A percentile compares a stretch with the other conserved stretches of the same genome.
Conservation (phyloP, 2,113 vertebrate genomes). For the Capricornis sumatraensis region DNA sequence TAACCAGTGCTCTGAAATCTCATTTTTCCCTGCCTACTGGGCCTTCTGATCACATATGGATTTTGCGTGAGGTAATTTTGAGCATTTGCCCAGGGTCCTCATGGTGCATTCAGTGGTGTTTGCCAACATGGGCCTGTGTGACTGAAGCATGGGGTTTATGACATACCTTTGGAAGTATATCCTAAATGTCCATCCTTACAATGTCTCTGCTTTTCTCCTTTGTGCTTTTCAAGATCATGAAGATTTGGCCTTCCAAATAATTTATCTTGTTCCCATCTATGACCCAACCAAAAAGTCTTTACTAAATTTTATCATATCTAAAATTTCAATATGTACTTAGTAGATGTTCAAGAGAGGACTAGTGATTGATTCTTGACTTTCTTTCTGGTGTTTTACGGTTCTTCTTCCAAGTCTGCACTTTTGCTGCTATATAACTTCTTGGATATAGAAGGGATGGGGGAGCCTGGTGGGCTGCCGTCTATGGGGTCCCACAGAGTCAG, state of each 20-base stretch:
- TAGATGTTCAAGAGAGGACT: not conserved
- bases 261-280: not conserved
- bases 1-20: not conserved
- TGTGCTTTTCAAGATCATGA: not conserved
- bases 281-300: not conserved
- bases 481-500: no score
- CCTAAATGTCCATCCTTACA: not conserved
- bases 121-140: not conserved
- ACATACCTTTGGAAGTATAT: not conserved
- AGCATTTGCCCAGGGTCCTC: not conserved
- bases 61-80: not conserved
- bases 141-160: not conserved
- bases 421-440: not conserved
- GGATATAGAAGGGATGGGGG: no score
- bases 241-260: not conserved
- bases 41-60: not conserved
- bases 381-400: not conserved
- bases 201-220: not conserved
- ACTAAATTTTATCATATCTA: not conserved
- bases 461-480: no score
- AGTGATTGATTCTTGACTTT: not conserved
- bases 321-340: not conserved
- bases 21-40: not conserved
- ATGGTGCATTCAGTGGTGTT: not conserved
- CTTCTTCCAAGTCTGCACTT: not conserved